phyloP scores from a whole-genome alignment of 1,140 invertebrate genomes.

The Orius insidiosus region DNA sequence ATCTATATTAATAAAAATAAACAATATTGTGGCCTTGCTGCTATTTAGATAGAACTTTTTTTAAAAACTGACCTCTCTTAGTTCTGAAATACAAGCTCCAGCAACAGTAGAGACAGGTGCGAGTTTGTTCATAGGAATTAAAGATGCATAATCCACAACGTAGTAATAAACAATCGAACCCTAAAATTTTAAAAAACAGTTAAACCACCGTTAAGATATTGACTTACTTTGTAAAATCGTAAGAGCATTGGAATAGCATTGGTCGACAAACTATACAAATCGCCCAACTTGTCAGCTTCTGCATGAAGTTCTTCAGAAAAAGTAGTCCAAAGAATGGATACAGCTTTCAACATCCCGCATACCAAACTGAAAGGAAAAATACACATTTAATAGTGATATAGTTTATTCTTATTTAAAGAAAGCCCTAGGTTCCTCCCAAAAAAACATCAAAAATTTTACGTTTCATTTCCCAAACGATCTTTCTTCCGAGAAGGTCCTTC shows the following conservation, averaged over 20 bases:
- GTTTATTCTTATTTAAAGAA: neutral
- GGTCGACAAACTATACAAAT: constrained; percentile 2
- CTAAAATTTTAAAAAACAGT: constrained; percentile 14
- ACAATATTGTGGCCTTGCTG: too few relatives aligned
- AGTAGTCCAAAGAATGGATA: constrained; percentile 4
- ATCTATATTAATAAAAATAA: too few relatives aligned
- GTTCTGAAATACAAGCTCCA: constrained; percentile 15
- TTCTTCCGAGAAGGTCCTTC: too few relatives aligned
- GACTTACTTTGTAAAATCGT: constrained; percentile 13
- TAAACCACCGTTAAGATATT: neutral
- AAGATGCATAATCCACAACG: constrained; percentile 15
- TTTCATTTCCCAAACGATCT: too few relatives aligned
- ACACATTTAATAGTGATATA: neutral
- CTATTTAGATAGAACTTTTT: too few relatives aligned
- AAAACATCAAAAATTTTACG: too few relatives aligned
- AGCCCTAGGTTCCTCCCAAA: neutral
- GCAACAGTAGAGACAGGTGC: constrained; percentile 12
- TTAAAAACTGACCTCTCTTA: constrained; percentile 14
- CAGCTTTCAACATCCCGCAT: constrained; percentile 1
- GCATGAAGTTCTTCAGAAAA: constrained; percentile 1
- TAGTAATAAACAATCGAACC: constrained; percentile 16
- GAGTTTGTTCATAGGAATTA: constrained; percentile 12
- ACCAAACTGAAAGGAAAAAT: constrained; percentile 2
- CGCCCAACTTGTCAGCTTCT: neutral
- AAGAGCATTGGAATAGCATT: constrained; percentile 9